A percentile compares a stretch with the other conserved stretches of the same genome.
These are phyloP conservation scores for Cololabis saira DNA, from an alignment of 2,113 vertebrate species.

Conservation along the genomic window DNA sequence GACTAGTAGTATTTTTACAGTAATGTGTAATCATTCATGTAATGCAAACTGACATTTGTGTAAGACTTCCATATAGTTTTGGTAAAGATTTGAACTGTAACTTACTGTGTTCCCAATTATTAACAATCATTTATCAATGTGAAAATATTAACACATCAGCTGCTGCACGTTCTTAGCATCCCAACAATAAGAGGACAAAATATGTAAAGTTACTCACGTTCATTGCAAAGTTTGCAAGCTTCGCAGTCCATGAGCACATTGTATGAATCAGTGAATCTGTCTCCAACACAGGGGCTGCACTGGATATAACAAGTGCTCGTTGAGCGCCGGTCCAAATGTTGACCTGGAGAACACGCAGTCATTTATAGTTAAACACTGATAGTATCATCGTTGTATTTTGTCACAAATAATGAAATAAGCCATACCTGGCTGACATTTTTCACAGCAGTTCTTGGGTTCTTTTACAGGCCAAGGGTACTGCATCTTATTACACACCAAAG, in stretches of 20 bases:
- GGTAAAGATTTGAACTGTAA: too few relatives aligned
- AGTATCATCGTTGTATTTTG: neutral
- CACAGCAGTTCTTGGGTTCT: neutral
- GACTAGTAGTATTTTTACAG: slow-evolving; percentile 6
- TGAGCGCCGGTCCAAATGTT: rapidly evolving
- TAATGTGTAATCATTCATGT: slow-evolving; percentile 13
- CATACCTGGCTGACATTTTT: slow-evolving; percentile 65
- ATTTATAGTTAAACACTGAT: slow-evolving; percentile 3
- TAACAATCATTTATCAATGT: too few relatives aligned
- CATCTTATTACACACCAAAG: neutral
- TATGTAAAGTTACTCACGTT: slow-evolving; percentile 53
- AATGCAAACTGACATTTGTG: neutral
- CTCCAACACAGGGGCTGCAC: rapidly evolving
- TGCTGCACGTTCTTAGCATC: too few relatives aligned
- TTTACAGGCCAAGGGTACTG: slow-evolving; percentile 34
- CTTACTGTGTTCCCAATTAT: too few relatives aligned
- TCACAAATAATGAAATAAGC: neutral
- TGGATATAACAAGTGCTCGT: rapidly evolving
- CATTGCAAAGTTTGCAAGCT: slow-evolving; percentile 27
- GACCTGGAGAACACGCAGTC: slow-evolving; percentile 32
- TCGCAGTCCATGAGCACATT: neutral
- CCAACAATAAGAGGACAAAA: neutral
- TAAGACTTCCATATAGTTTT: too few relatives aligned
- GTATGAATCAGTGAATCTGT: slow-evolving; percentile 7
- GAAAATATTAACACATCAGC: too few relatives aligned